These are phyloP conservation scores for Capromys pilorides DNA, from an alignment of 2,797 vertebrate species.

Conservation along the genomic window DNA sequence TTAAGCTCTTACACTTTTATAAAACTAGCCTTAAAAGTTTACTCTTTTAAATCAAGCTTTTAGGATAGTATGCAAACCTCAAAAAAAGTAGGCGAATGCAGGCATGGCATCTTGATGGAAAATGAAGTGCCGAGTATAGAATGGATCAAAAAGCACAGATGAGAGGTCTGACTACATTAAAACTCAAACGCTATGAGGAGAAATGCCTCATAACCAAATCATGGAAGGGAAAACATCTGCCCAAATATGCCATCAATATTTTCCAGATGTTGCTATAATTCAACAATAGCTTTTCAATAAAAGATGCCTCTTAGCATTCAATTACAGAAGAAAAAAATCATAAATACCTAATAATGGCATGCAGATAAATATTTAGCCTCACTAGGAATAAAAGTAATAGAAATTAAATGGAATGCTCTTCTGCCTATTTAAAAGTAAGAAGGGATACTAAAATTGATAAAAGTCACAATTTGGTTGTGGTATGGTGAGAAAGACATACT, in stretches of 20 bases:
- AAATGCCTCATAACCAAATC: neutral
- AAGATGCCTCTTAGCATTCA: neutral
- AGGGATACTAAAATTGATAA: neutral
- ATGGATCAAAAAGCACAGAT: neutral
- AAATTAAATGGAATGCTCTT: neutral
- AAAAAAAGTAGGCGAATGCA: neutral
- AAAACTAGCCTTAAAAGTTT: neutral
- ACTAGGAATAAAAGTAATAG: neutral
- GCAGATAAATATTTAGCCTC: conserved; percentile 13
- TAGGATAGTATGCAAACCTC: neutral
- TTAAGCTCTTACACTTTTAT: conserved; percentile 12
- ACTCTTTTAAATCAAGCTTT: neutral
- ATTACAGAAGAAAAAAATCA: conserved; percentile 32
- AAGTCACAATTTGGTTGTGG: neutral
- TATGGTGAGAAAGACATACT: neutral
- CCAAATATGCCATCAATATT: conserved; percentile 49
- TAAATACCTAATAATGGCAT: neutral
- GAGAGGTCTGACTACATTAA: conserved; percentile 17
- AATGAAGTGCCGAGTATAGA: conserved; percentile 34
- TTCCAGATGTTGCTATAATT: conserved; percentile 21
- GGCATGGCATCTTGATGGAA: conserved; percentile 5
- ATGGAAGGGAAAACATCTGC: conserved; percentile 15
- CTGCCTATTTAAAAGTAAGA: conserved; percentile 20
- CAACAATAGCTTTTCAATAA: conserved; percentile 7
- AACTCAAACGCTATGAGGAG: neutral